phyloP scores from a whole-genome alignment of 1,140 invertebrate genomes.

The Leptinotarsa texana region DNA sequence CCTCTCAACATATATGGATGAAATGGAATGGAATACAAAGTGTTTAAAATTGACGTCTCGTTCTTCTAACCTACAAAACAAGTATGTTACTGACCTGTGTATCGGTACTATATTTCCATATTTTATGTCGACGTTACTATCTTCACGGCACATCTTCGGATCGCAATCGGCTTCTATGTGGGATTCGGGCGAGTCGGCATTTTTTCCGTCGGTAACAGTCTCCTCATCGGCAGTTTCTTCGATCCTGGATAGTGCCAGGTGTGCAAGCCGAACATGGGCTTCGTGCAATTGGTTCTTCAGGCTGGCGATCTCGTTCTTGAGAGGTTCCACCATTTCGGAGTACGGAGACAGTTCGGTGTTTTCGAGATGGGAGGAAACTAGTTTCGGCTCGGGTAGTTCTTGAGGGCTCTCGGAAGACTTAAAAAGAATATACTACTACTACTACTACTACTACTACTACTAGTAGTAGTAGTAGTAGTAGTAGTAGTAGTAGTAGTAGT shows the following conservation, averaged over 20 bases:
- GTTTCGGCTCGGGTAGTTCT: conserved; percentile 54
- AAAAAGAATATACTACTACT: conserved; percentile 32
- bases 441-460: too few relatives aligned
- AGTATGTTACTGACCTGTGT: conserved; percentile 32
- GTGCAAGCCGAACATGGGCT: conserved; percentile 59
- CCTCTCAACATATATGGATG: too few relatives aligned
- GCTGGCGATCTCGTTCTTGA: conserved; percentile 62
- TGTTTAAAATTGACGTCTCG: too few relatives aligned
- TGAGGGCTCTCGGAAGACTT: conserved; percentile 53
- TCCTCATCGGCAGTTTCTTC: conserved; percentile 44
- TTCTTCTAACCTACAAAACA: too few relatives aligned
- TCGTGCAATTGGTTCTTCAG: conserved; percentile 61
- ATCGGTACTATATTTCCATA: conserved; percentile 55
- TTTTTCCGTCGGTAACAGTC: conserved; percentile 40
- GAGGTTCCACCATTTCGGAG: conserved; percentile 50
- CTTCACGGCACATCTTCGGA: conserved; percentile 43
- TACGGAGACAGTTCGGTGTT: conserved; percentile 46
- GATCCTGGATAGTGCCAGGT: conserved; percentile 38
- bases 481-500: too few relatives aligned
- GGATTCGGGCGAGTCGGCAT: conserved; percentile 50
- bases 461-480: too few relatives aligned
- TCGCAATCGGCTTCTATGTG: conserved; percentile 53
- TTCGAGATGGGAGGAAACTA: conserved; percentile 49
- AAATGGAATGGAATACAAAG: too few relatives aligned
- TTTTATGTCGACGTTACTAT: conserved; percentile 49